These are phyloP conservation scores for Perithous albicinctus DNA, from an alignment of 2,888 invertebrate genomes.

Conservation along the genomic window DNA sequence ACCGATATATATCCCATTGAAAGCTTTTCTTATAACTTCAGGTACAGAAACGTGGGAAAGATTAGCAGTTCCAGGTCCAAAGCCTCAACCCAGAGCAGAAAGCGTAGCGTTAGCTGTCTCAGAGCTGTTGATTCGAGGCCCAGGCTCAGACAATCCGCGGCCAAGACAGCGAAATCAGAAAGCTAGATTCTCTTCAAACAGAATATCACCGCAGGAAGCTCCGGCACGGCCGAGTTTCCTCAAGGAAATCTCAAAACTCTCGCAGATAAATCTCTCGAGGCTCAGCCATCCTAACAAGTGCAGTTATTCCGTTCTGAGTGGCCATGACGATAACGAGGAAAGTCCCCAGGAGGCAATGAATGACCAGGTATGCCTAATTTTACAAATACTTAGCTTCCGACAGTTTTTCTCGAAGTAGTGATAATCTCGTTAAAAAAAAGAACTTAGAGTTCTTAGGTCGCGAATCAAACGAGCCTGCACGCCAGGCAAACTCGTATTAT, in stretches of 20 bases:
- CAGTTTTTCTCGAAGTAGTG: not conserved
- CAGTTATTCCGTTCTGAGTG: conserved; percentile 89
- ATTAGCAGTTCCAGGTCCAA: conserved; percentile 87
- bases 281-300: conserved; percentile 88
- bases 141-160: conserved; percentile 77
- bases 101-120: conserved; percentile 89
- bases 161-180: conserved; percentile 78
- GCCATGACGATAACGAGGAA: conserved; percentile 88
- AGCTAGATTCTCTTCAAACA: conserved; percentile 80
- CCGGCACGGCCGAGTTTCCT: conserved; percentile 86
- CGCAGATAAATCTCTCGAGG: conserved; percentile 89
- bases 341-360: conserved; percentile 84
- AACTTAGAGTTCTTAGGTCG: conserved; percentile 43
- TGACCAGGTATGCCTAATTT: conserved; percentile 41
- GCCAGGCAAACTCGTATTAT: conserved; percentile 83
- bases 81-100: conserved; percentile 90
- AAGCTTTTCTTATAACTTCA: conserved; percentile 74
- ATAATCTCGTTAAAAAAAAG: conserved; percentile 26
- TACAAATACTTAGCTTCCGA: not conserved
- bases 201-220: conserved; percentile 84
- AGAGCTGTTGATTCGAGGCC: conserved; percentile 85
- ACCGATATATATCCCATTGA: not conserved
- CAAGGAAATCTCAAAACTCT: conserved; percentile 90
- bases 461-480: conserved; percentile 74
- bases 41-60: conserved; percentile 92